Base-by-base conservation (phyloP, 2,888 invertebrate genomes). In the Luperina nickerlii region DNA sequence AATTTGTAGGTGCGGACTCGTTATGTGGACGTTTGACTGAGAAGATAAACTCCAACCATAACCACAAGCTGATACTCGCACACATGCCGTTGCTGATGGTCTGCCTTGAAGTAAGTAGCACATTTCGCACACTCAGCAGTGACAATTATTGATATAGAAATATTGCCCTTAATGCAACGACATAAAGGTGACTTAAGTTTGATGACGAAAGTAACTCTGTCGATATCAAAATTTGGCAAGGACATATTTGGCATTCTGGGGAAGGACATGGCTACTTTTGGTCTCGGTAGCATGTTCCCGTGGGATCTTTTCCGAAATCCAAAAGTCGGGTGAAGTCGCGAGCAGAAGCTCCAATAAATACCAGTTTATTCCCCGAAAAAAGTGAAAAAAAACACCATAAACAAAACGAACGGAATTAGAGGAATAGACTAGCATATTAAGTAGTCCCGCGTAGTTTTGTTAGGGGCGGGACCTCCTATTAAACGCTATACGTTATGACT, bases 11-110 rank as follows among this genome's bases (percentile, higher is more conserved):
- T 94, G 99, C 99, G 4, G 99, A 99, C 92, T 99, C 98, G 90
- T 96, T 99, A n/a, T 99, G 99, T 94, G 98, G 98, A 66, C 98
- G 99, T 45, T 96, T 99, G 67, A 99, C 99, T 0, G 99, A 99
- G 95, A 99, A 99, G 95, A 98, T 99, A 84, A 99, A 99, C 94
- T 98, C 98, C 0, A 98, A 98, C 92, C 98, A 99, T 90, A 99
- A 99, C 79, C 99, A 99, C 88, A 98, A 98, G 93, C 96, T 99
- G 89, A 98, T 99, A 76, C 96, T 99, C 90, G 99, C 99, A 1
- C 99, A 99, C 93, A 99, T 99, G 98, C 99, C 99, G 0, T 95
- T 99, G 74, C 96, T 99, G 51, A 98, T 99, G 98, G 99, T 99
- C 45, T 99, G 99, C 93, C 97, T 99, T 79, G 99, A 99, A 97